These are phyloP conservation scores for Himalopsyche tibetana DNA, from an alignment of 2,888 invertebrate species.

Conservation along the genomic window DNA sequence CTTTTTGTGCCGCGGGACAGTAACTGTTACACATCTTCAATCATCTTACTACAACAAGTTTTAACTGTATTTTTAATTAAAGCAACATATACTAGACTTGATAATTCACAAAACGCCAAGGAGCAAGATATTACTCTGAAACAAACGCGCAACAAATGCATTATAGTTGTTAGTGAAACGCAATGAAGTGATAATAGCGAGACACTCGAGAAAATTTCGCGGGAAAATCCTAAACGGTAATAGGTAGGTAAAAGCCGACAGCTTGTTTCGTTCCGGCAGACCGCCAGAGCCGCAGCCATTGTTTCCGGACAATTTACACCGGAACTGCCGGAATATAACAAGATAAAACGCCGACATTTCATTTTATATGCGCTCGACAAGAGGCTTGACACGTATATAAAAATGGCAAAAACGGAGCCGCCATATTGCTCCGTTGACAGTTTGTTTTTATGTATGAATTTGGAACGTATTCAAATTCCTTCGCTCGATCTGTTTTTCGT, in stretches of 20 bases:
- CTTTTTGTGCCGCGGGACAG: too few species aligned
- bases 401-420: conserved; percentile 31
- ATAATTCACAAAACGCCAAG: too few species aligned
- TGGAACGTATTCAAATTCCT: conserved; percentile 48
- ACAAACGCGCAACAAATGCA: too few species aligned
- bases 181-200: background rate
- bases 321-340: conserved; percentile 61
- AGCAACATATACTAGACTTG: too few species aligned
- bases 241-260: conserved; percentile 59
- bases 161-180: background rate
- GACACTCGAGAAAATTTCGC: conserved; percentile 16
- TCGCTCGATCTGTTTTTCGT: conserved; percentile 28
- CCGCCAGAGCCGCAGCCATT: conserved; percentile 48
- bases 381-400: conserved; percentile 54
- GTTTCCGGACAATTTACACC: conserved; percentile 64
- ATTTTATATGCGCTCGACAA: conserved; percentile 45
- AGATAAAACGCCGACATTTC: conserved; percentile 52
- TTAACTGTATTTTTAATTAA: too few species aligned
- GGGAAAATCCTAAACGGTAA: conserved; percentile 49
- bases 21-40: too few species aligned
- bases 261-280: conserved; percentile 59
- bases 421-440: conserved; percentile 46
- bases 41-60: too few species aligned
- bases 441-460: conserved; percentile 59
- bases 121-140: too few species aligned